These are phyloP conservation scores for Bucco capensis DNA, from an alignment of 2,113 vertebrate species.

Conservation along the genomic window DNA sequence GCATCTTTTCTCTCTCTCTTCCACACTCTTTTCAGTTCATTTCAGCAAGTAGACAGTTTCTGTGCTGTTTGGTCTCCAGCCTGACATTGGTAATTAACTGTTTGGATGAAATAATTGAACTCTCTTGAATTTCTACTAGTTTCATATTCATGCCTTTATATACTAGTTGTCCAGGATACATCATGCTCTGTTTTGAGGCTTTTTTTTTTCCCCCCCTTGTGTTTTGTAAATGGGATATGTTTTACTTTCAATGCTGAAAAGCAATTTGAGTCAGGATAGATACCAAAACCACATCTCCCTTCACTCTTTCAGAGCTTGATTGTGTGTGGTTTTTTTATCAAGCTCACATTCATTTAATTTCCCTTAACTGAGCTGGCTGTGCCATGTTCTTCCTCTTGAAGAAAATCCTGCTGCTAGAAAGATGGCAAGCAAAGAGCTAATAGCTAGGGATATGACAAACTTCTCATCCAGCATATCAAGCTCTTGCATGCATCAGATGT, in stretches of 20 bases:
- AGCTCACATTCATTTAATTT: constrained; percentile 30
- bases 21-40: constrained; percentile 56
- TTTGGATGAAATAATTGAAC: constrained; percentile 58
- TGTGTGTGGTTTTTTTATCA: constrained; percentile 3
- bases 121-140: constrained; percentile 51
- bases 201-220: not conserved
- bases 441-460: not conserved
- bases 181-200: not conserved
- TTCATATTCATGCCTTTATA: not conserved
- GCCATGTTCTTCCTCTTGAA: not conserved
- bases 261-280: constrained; percentile 35
- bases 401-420: not conserved
- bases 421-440: not conserved
- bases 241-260: constrained; percentile 18
- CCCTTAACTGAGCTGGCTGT: not conserved
- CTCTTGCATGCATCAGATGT: not conserved
- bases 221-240: not conserved
- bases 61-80: constrained; percentile 52
- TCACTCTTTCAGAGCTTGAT: constrained; percentile 17
- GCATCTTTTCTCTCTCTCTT: not conserved
- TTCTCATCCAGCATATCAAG: not conserved
- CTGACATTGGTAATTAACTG: constrained; percentile 56
- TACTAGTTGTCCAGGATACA: not conserved
- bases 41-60: constrained; percentile 56
- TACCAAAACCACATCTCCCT: constrained; percentile 26